phyloP scores from a whole-genome alignment of 2,888 invertebrate species.

The Brachynemurus nebulosus region DNA sequence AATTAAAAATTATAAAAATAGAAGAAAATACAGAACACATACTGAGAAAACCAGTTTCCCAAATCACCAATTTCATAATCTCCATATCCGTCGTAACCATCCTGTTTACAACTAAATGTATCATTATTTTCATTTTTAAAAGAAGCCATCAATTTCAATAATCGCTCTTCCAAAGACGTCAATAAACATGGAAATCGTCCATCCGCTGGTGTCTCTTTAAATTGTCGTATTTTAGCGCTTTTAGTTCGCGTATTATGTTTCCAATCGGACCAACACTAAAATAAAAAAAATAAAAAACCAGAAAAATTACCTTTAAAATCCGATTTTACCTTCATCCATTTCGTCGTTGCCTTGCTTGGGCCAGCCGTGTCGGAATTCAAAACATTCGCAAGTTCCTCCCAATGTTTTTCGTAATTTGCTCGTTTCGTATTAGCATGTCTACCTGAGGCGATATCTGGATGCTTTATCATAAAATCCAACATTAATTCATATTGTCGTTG shows the following conservation, averaged over 20 bases:
- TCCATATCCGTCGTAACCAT: background rate
- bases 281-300: too few species aligned
- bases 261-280: conserved; percentile 6
- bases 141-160: conserved; percentile 3
- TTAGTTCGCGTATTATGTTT: conserved; percentile 3
- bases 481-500: conserved; percentile 5
- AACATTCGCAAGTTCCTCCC: conserved; percentile 4
- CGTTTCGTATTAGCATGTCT: conserved; percentile 6
- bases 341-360: conserved; percentile 4
- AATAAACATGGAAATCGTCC: conserved; percentile 4
- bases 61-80: background rate
- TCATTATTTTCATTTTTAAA: conserved; percentile 1
- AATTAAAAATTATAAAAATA: background rate
- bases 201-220: conserved; percentile 4
- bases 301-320: too few species aligned
- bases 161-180: conserved; percentile 1
- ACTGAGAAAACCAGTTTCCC: background rate
- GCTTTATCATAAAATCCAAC: conserved; percentile 6
- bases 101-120: conserved; percentile 1
- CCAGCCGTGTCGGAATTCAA: conserved; percentile 4
- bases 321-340: conserved; percentile 6
- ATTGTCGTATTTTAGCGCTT: conserved; percentile 4
- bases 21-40: background rate
- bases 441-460: conserved; percentile 5
- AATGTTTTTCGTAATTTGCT: conserved; percentile 6